Evolutionary conservation across 2,888 invertebrate genomes (phyloP), one percentile per base, ranked within the genome.

Genomic region (Erannis defoliaria): DNA sequence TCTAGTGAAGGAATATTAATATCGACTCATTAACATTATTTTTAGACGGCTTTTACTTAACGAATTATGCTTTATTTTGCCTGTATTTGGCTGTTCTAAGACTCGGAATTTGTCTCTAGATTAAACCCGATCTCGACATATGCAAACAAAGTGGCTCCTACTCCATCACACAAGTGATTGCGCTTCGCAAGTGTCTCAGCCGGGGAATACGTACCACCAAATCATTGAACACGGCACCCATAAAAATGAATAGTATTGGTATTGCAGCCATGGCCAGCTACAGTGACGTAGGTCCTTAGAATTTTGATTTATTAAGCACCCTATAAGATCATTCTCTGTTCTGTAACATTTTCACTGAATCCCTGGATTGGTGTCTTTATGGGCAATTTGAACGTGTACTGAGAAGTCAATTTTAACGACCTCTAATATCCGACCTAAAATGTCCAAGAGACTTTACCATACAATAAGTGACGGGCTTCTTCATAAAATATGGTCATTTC

Each of bases 51-150:
- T n/a, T n/a, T n/a, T n/a, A n/a, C n/a, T n/a, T n/a, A 12, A 33
- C n/a, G 33, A 33, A 12, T 33, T 4, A n/a, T 33, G 33, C 12
- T n/a, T 12, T 33, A 33, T 6, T 35, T 18, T 38, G 16, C 10
- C 2, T 38, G 10, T 10, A 6, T 19, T 37, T 38, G 18, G 5
- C 0, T 6, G n/a, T 43, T 43, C 43, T 43, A 23, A 43, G 23
- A 43, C 21, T 43, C n/a, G 3, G 16, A 45, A 29, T 42, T 45
- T 45, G 29, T 45, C 45, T 16, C 9, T 29, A 45, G 45, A 45
- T 45, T 10, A 45, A 29, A 29, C 16, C 26, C 10, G 16, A 29
- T 16, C 29, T 29, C 29, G 5, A 23, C n/a, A 18, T 0, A 45
- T 5, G 45, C 45, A 29, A 16, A n/a, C 21, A 42, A 10, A 29